Percentiles rank a stretch among this genome's conserved stretches.
These are phyloP conservation scores for Pteropus alecto DNA, from an alignment of 2,113 vertebrate genomes.

Conservation along the genomic window DNA sequence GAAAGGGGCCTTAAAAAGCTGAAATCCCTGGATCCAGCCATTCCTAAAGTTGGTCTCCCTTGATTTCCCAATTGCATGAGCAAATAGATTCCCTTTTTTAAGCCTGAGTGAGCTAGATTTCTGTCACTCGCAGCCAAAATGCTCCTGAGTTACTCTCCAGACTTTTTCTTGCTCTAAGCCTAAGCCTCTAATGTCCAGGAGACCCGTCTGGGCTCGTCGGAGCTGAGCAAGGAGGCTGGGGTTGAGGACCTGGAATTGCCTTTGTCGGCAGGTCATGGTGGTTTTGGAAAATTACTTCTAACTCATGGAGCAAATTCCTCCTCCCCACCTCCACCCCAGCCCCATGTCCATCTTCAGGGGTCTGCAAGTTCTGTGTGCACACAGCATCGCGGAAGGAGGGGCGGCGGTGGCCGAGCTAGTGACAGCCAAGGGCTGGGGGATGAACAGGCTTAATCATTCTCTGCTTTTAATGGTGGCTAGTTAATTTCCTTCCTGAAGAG, in stretches of 20 bases:
- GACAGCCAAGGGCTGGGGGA: background rate
- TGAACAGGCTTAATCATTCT: background rate
- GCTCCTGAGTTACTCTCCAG: background rate
- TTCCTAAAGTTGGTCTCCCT: background rate
- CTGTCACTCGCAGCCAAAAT: background rate
- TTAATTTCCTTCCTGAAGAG: constrained; percentile 73
- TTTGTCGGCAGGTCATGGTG: background rate
- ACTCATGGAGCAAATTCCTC: too few relatives aligned
- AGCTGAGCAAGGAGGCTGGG: too few relatives aligned
- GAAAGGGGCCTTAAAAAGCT: background rate
- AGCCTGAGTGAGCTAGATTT: background rate
- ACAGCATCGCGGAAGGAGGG: fast-evolving
- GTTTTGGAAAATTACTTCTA: background rate
- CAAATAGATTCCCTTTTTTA: background rate
- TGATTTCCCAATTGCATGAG: background rate
- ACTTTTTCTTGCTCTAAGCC: background rate
- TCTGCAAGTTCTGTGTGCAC: background rate
- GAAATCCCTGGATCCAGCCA: background rate
- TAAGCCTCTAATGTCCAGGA: background rate
- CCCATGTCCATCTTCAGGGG: fast-evolving
- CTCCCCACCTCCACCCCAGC: too few relatives aligned
- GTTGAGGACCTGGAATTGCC: background rate
- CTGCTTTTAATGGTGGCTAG: constrained; percentile 54
- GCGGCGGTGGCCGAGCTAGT: fast-evolving
- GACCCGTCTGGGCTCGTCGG: background rate